Evolutionary conservation across 2,797 vertebrate species (phyloP).

Genomic region (Morelia viridis): DNA sequence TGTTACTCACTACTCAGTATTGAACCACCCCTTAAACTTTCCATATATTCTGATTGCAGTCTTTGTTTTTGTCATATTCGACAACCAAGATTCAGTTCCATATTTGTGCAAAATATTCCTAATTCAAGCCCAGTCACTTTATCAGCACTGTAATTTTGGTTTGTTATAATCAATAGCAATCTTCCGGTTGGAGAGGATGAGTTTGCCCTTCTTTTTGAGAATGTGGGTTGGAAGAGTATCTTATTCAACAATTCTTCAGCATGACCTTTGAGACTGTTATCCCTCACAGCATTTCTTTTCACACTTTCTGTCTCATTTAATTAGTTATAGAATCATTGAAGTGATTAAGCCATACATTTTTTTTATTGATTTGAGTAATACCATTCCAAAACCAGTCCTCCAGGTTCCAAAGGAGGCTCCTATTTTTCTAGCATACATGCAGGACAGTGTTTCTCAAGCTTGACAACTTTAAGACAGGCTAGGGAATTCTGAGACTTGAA

Average conservation of each 20-base stretch:
- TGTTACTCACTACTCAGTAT: not conserved
- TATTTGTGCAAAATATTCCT: not conserved
- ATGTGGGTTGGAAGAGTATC: not conserved
- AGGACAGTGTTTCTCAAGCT: not conserved
- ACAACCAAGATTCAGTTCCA: not conserved
- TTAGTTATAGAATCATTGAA: conserved; percentile 17
- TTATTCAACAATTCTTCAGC: not conserved
- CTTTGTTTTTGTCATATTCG: not conserved
- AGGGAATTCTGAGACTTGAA: not conserved
- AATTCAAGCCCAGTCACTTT: not conserved
- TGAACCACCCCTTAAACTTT: not conserved
- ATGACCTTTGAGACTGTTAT: conserved; percentile 4
- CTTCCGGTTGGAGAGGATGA: not conserved
- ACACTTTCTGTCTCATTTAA: not conserved
- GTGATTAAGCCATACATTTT: not conserved
- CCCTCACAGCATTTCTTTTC: conserved; percentile 28
- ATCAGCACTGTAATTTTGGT: not conserved
- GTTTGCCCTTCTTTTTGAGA: not conserved
- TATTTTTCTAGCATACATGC: not conserved
- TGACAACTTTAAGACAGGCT: not conserved
- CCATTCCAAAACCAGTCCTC: not conserved
- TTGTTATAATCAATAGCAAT: not conserved
- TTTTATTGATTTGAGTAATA: not conserved
- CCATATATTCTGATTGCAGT: not conserved
- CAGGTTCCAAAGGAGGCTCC: no score